Conservation (phyloP, 2,888 invertebrate species). For the Pseudococcus viburni region DNA sequence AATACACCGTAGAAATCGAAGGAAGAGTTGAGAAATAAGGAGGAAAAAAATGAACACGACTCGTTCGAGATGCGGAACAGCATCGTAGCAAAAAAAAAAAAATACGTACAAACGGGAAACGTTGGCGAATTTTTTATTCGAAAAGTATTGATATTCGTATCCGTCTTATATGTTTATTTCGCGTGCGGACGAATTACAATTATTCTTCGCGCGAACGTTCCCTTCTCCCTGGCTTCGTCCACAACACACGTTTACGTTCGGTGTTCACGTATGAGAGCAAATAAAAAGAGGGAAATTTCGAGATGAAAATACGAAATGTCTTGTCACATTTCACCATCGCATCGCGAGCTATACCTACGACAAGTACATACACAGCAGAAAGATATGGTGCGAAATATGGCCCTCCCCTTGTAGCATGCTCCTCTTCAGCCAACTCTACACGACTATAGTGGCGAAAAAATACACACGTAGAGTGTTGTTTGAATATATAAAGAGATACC, state of each 20-base stretch:
- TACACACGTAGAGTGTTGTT: slow-evolving; percentile 13
- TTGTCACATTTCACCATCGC: not conserved
- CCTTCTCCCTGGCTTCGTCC: not conserved
- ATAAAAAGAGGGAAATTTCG: slow-evolving; percentile 31
- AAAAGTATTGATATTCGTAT: not conserved
- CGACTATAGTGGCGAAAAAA: not conserved
- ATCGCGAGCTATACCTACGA: not conserved
- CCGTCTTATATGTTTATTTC: slow-evolving; percentile 24
- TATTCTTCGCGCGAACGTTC: slow-evolving; percentile 27
- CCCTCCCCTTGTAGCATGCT: not conserved
- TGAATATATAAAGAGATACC: slow-evolving; percentile 2
- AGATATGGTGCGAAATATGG: not conserved
- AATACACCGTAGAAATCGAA: not conserved
- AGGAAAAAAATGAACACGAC: not conserved
- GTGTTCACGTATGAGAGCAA: slow-evolving; percentile 12
- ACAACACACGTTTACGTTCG: not conserved
- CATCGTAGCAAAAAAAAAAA: not conserved
- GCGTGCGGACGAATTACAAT: slow-evolving; percentile 35
- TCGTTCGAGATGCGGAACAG: not conserved
- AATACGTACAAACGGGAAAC: not conserved
- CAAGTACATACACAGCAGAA: not conserved
- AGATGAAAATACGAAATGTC: slow-evolving; percentile 35
- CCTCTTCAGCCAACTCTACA: not conserved
- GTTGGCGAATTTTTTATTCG: slow-evolving; percentile 36
- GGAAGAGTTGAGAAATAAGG: not conserved